phyloP scores from a whole-genome alignment of 1,140 invertebrate genomes.

The Diorhabda elongata region DNA sequence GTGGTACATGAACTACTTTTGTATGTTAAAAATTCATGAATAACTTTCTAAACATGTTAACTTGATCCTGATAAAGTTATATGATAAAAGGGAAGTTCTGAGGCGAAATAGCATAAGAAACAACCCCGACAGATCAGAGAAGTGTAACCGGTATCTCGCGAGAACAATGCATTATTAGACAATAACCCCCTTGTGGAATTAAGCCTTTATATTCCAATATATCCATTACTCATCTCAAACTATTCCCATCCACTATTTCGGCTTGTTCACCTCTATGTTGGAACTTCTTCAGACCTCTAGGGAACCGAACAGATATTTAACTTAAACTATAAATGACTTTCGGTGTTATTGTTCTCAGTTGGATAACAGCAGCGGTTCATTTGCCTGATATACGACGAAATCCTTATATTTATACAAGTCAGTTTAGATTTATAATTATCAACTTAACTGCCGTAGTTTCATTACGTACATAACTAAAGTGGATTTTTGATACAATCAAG shows the following conservation, averaged over 20 bases:
- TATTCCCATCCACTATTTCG: slow-evolving; percentile 32
- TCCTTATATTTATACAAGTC: background rate
- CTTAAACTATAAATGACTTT: slow-evolving; percentile 5
- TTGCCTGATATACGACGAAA: background rate
- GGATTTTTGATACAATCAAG: too few species aligned
- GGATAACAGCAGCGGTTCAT: background rate
- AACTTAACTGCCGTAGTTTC: background rate
- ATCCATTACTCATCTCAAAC: slow-evolving; percentile 41
- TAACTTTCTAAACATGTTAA: too few species aligned
- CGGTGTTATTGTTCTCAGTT: background rate
- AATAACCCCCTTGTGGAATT: slow-evolving; percentile 46
- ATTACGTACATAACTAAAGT: background rate
- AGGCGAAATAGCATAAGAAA: too few species aligned
- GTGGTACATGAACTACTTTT: too few species aligned
- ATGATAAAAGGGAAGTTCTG: too few species aligned
- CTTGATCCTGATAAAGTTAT: too few species aligned
- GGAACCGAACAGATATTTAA: slow-evolving; percentile 7
- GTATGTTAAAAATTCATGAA: too few species aligned
- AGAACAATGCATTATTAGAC: slow-evolving; percentile 48
- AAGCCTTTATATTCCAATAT: slow-evolving; percentile 46
- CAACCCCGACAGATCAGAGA: slow-evolving; percentile 28
- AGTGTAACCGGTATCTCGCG: slow-evolving; percentile 43
- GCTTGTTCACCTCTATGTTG: slow-evolving; percentile 17
- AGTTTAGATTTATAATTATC: background rate
- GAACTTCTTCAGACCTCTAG: slow-evolving; percentile 8